Base-by-base conservation (phyloP, 2,888 invertebrate species). In the Pyrrhosoma nymphula region DNA sequence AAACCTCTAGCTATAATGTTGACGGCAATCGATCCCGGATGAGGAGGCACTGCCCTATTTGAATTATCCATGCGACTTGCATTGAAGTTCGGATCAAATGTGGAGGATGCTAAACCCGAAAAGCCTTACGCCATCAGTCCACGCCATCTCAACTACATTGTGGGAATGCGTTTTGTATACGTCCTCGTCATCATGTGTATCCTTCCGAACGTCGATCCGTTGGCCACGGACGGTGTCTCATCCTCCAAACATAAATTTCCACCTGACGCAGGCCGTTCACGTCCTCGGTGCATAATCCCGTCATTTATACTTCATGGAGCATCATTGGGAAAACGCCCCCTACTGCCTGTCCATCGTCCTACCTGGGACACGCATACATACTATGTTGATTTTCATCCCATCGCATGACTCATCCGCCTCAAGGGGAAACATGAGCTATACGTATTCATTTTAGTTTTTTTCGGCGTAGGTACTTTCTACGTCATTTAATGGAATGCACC, bases 371-470 rank as follows among this genome's bases (percentile, higher is more conserved):
- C 75, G 75, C 75, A 82, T 35, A 82, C 82, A 69, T 69, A 82
- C 35, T 47, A 16, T 26, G 18, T 35, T 82, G 69, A 20, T 91
- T 91, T 91, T 91, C 56, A 91, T 63, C 20, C 23, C 63, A 20
- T 91, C 63, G 63, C 18, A 91, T 91, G 56, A 91, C n/a, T 47
- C 47, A 23, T 14, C 47, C 93, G 39, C 75, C 47, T 91, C 30
- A 91, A 20, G 20, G 20, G 60, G 20, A 60, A 60, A 2, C 20
- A 60, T 60, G 60, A 47, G 47, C 8, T 47, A 47, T 47, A 8
- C 47, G 8, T 8, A 47, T 47, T 47, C 47, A 47, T 47, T 47
- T 8, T 4, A 47, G 47, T 47, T 47, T 47, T 47, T 47, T 47
- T 47, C 47, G 47, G n/a, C n/a, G n/a, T n/a, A n/a, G 4, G 47